Evolutionary conservation across 2,113 vertebrate species (phyloP), one percentile per base, ranked within the genome.

Genomic region (Rhombomys opimus): DNA sequence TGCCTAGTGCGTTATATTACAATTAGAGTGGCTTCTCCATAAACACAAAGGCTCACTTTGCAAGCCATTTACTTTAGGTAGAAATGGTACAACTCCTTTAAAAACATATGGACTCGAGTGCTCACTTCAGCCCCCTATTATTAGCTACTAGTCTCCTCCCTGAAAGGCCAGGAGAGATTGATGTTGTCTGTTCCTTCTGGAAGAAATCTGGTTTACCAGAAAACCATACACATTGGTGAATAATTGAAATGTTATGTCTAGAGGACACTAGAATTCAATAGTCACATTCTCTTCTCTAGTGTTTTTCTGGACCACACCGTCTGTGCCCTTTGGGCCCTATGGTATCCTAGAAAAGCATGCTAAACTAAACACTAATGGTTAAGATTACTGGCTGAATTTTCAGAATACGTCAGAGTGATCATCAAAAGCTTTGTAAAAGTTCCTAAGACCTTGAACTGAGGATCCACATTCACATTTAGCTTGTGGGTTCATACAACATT

Each of bases 11-110:
- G 84, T 96, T 75, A 90, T 61, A 78, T 84, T 95, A 93, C 73
- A 95, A 95, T 97, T 97, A 95, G 72, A 32, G 27, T 13, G 27
- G 75, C 67, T 63, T 96, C 89, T 82, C 70, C 30, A 46, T 50
- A 82, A 94, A 85, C 23, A 22, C 13, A 61, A 89, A 87, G 35
- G 5, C 4, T 67, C 54, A 23, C 46, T 87, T 81, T 18, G 68
- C 59, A 85, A n/a, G 61, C 23, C 13, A 27, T 41, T 7, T 75
- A 9, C 23, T 96, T 80, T 52, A 30, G 18, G 91, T 88, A 88
- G 91, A 95, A 81, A 96, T 81, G 41, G 41, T 63, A 50, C 18
- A 61, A 22, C 27, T 76, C 22, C 9, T 7, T 67, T n/a, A 50
- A 90, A 93, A 78, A 82, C 35, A 18, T 68, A 17, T 10, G 6